Percentiles rank a stretch among this genome's conserved stretches.
These are phyloP conservation scores for Hylyphantes graminicola DNA, from an alignment of 1,140 invertebrate genomes.

Conservation along the genomic window DNA sequence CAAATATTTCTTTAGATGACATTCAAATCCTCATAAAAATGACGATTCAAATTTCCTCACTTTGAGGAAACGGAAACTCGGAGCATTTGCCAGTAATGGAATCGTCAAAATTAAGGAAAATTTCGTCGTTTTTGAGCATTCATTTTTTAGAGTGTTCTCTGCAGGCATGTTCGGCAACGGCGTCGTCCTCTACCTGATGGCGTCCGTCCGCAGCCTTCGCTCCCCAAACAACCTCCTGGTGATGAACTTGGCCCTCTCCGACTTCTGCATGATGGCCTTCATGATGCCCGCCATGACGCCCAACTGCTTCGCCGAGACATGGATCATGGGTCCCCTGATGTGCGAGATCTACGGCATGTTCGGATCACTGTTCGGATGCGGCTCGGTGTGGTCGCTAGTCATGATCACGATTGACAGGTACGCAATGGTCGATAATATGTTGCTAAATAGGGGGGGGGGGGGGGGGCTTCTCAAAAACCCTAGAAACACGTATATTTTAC, in stretches of 20 bases:
- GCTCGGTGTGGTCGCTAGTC: slow-evolving; percentile 85
- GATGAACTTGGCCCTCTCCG: slow-evolving; percentile 86
- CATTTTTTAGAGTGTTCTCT: too few relatives aligned
- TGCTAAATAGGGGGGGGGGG: too few relatives aligned
- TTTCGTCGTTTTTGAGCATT: too few relatives aligned
- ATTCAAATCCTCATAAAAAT: too few relatives aligned
- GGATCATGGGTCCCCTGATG: slow-evolving; percentile 83
- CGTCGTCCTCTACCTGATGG: slow-evolving; percentile 87
- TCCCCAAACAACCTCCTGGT: slow-evolving; percentile 87
- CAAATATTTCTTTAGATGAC: too few relatives aligned
- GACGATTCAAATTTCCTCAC: too few relatives aligned
- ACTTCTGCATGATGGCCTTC: slow-evolving; percentile 86
- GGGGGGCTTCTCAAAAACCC: too few relatives aligned
- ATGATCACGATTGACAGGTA: slow-evolving; percentile 85
- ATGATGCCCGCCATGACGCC: slow-evolving; percentile 82
- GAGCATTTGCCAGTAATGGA: too few relatives aligned
- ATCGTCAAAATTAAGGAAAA: too few relatives aligned
- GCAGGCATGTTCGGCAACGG: slow-evolving; percentile 80
- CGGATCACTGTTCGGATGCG: slow-evolving; percentile 82
- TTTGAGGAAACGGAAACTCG: too few relatives aligned
- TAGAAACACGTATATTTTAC: too few relatives aligned
- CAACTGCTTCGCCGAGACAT: slow-evolving; percentile 87
- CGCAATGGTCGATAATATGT: slow-evolving; percentile 28
- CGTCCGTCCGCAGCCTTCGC: slow-evolving; percentile 78
- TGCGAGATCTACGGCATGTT: slow-evolving; percentile 84